Evolutionary conservation across 2,888 invertebrate genomes (phyloP).

Genomic region (Patella pellucida): DNA sequence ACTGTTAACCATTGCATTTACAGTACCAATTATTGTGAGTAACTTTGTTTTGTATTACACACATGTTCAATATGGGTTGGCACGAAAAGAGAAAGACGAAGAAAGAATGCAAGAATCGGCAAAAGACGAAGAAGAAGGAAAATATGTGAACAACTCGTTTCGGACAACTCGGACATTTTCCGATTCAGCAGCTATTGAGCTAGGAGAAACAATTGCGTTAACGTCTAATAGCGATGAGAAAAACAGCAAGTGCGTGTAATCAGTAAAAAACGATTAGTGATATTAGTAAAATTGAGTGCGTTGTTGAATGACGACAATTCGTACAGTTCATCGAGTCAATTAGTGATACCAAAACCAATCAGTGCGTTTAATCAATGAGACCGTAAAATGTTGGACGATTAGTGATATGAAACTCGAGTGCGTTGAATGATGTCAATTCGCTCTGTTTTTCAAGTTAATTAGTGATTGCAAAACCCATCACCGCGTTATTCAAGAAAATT

Average conservation of each 20-base stretch:
- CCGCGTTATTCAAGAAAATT: too few species aligned
- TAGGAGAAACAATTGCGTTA: slow-evolving; percentile 29
- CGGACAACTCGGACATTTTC: not conserved
- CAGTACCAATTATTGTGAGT: slow-evolving; percentile 68
- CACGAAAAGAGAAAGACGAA: slow-evolving; percentile 35
- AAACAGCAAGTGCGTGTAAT: slow-evolving; percentile 5
- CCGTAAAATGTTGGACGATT: not conserved
- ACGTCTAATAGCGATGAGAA: slow-evolving; percentile 19
- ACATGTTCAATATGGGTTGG: slow-evolving; percentile 64
- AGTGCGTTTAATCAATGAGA: not conserved
- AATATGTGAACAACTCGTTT: slow-evolving; percentile 14
- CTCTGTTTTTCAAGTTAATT: not conserved
- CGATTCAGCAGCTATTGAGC: slow-evolving; percentile 22
- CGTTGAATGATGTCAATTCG: too few species aligned
- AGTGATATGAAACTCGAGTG: not conserved
- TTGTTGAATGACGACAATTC: too few species aligned
- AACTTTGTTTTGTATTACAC: slow-evolving; percentile 68
- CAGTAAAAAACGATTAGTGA: too few species aligned
- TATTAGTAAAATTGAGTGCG: too few species aligned
- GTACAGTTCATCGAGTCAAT: not conserved
- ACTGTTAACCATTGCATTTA: slow-evolving; percentile 65
- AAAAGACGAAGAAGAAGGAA: slow-evolving; percentile 16
- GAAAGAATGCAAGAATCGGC: slow-evolving; percentile 30
- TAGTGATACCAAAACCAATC: not conserved
- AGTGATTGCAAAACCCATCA: not conserved